Percentiles rank a stretch among this genome's conserved stretches.
These are phyloP conservation scores for Sylvilagus bachmani DNA, from an alignment of 2,113 vertebrate species.

Conservation along the genomic window DNA sequence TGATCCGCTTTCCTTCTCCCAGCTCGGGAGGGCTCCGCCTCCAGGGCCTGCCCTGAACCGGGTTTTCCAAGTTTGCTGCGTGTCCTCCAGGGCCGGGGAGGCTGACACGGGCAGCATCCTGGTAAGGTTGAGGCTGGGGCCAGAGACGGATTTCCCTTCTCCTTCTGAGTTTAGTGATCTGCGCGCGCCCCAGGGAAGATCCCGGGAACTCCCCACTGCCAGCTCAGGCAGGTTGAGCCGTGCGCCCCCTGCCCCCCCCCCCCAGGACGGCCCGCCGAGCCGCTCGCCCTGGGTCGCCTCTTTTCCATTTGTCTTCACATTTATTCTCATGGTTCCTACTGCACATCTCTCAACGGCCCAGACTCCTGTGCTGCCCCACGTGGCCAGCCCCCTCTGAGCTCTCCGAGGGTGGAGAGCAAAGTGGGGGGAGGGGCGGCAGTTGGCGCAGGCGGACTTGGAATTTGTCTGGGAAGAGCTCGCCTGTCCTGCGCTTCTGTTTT, in stretches of 20 bases:
- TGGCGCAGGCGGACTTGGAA: not conserved
- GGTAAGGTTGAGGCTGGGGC: not conserved
- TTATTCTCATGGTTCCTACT: not conserved
- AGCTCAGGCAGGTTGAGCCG: not conserved
- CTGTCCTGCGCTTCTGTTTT: slow-evolving; percentile 67
- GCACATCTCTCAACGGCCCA: too few species aligned
- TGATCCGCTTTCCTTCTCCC: not conserved
- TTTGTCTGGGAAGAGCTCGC: slow-evolving; percentile 47
- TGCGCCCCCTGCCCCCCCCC: not conserved
- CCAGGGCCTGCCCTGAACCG: not conserved
- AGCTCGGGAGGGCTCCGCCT: not conserved
- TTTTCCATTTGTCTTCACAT: not conserved
- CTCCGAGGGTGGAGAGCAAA: not conserved
- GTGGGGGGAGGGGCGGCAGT: not conserved
- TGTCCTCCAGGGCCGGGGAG: not conserved
- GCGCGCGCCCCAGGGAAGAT: not conserved
- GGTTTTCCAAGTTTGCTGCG: not conserved
- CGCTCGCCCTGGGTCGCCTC: not conserved
- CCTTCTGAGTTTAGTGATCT: not conserved
- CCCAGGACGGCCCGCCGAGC: not conserved
- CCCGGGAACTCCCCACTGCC: not conserved
- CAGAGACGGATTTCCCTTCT: not conserved
- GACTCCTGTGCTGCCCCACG: too few species aligned
- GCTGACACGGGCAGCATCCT: not conserved
- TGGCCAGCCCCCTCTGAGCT: not conserved